Evolutionary conservation across 2,797 vertebrate species (phyloP), one percentile per base, ranked within the genome.

Genomic region (Bovichtus diacanthus): DNA sequence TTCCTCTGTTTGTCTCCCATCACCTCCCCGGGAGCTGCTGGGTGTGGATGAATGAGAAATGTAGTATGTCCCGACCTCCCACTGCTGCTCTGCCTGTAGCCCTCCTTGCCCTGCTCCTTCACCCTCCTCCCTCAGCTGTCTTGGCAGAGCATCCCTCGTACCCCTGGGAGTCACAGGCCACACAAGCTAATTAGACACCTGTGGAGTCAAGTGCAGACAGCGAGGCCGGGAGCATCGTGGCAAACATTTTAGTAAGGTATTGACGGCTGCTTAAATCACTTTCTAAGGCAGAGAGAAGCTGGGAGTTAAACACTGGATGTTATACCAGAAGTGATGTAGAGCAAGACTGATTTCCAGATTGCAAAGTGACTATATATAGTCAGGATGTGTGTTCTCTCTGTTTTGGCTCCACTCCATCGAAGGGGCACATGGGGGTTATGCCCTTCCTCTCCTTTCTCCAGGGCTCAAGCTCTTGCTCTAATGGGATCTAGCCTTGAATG

Each of bases 181-280:
- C 89, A 80, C 92, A 92, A 90, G 89, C 86, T 92, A 94, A 93
- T 93, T 87, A 93, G 87, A 88, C 94, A 95, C 92, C 94, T 95
- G 93, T 82, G 76, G 78, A 87, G 76, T 87, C 85, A 75, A 88
- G 84, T 78, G 81, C 72, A 86, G 84, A 87, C 82, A 72, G 75
- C 12, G 5, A 62, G 65, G 61, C 68, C 2, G 61, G 53, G 76
- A 74, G 39, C 67, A 66, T 71, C 63, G 59, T 1, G 46, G 69
- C 53, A 60, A 72, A 81, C 64, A 54, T 64, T 85, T 76, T 70
- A 71, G 56, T 74, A 2, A 1, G 54, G 34, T 63, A 41, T 58
- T 31, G 68, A 82, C 62, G 51, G 49, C 61, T 82, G 58, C 53
- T 34, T 81, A 70, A 85, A 90, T 90, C 73, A 69, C 64, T 74